phyloP scores from a whole-genome alignment of 2,113 vertebrate genomes.

The Gymnorhina tibicen region DNA sequence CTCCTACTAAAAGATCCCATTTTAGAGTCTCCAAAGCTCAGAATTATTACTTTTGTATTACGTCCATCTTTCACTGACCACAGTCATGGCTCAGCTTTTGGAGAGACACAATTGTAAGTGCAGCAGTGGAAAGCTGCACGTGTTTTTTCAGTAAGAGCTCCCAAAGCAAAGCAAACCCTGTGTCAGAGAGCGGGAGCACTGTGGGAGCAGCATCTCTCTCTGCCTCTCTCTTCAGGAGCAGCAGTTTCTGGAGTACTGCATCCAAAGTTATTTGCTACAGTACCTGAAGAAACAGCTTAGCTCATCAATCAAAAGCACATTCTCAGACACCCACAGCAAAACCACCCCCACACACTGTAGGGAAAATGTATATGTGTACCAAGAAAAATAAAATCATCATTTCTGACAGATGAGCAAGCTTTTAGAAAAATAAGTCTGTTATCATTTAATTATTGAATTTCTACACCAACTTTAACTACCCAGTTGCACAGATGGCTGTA shows the following conservation, averaged over 20 bases:
- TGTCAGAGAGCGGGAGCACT: neutral
- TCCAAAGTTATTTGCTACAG: neutral
- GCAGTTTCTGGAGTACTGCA: neutral
- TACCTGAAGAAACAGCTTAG: neutral
- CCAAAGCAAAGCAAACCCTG: neutral
- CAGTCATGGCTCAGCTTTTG: neutral
- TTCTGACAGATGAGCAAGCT: neutral
- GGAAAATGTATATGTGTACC: neutral
- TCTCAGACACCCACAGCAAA: neutral
- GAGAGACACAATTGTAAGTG: neutral
- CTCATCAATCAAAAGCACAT: neutral
- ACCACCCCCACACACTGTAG: neutral
- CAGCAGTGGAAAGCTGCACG: neutral
- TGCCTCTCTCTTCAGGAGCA: neutral
- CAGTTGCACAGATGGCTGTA: neutral
- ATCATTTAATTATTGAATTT: neutral
- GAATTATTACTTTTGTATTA: neutral
- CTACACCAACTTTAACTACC: neutral
- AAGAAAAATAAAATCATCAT: neutral
- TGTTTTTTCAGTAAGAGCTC: neutral
- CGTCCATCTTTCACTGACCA: neutral
- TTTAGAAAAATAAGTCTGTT: neutral
- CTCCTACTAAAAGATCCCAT: neutral
- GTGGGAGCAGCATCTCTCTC: neutral
- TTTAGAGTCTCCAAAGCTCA: neutral